Base-by-base conservation (phyloP, 1,140 invertebrate species). In the Pachyrhynchus sulphureomaculatus region DNA sequence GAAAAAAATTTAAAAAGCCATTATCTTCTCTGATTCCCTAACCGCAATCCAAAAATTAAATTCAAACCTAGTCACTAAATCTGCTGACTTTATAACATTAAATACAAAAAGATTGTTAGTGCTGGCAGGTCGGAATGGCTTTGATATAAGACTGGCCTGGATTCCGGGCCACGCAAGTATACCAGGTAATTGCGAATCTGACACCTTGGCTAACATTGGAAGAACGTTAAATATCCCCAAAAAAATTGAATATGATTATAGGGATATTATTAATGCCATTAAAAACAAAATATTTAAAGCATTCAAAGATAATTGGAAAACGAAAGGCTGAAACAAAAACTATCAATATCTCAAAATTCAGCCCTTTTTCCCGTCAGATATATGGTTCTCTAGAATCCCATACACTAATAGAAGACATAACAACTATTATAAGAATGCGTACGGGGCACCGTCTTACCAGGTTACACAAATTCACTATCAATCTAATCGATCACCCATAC, bases 71-170 rank as follows among this genome's bases (percentile, higher is more conserved):
- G 5, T 33, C 5, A 33, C 5, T 6, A 12, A 5, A 12, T 6
- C 5, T 6, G 29, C 29, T 12, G 29, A 33, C 12, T 33, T 6
- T 33, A 6, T 6, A 12, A 33, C 29, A 6, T 12, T 33, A 33
- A 33, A 12, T 6, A 33, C 29, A 6, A 33, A 33, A 33, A 5
- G 20, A 51, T 12, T 51, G n/a, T 6, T 32, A 12, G 33, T 15
- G 9, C 9, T 8, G 6, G 48, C 48, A 5, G 15, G 13, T 33
- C 9, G 12, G 17, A 33, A 13, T 34, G 48, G 48, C 4, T 51
- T 51, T 33, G 48, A 51, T 17, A 36, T 51, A 17, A 9, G n/a
- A 10, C 17, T 51, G 17, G 23, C 33, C 21, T 51, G 48, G 48
- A 51, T 51, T 20, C 23, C 23, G 20, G 48, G 48, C 3, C 26